Evolutionary conservation across 2,113 vertebrate species (phyloP).

Genomic region (Eonycteris spelaea): DNA sequence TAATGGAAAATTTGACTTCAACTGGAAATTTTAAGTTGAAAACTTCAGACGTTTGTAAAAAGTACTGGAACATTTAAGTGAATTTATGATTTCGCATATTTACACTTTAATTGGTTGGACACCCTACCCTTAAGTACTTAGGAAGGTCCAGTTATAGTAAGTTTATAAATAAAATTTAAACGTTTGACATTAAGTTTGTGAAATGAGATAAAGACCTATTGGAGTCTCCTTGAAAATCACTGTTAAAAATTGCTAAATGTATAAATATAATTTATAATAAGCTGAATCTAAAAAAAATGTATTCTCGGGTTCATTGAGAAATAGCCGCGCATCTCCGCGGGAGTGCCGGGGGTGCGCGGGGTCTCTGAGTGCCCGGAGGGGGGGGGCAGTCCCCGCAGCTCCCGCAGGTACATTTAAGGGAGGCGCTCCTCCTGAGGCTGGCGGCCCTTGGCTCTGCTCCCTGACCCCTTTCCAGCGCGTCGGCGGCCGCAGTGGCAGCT

Average conservation of each 20-base stretch:
- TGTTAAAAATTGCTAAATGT: neutral
- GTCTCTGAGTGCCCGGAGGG: too few relatives aligned
- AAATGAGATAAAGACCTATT: neutral
- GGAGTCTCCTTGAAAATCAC: neutral
- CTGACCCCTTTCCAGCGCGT: too few relatives aligned
- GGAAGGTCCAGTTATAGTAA: neutral
- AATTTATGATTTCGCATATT: neutral
- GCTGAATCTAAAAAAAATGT: neutral
- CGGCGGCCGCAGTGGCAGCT: too few relatives aligned
- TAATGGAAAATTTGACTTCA: neutral
- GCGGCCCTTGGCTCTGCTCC: too few relatives aligned
- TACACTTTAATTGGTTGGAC: neutral
- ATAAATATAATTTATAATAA: neutral
- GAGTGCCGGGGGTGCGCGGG: too few relatives aligned
- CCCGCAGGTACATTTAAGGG: too few relatives aligned
- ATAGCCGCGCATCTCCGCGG: too few relatives aligned
- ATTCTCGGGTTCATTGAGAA: neutral
- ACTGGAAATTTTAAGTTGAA: neutral
- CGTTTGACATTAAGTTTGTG: neutral
- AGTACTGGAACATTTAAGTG: neutral
- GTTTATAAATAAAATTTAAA: neutral
- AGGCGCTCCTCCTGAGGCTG: too few relatives aligned
- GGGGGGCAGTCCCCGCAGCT: too few relatives aligned
- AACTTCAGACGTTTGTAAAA: neutral
- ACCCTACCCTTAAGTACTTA: neutral